Conservation (phyloP, 2,797 vertebrate species). For the Apodemus agrarius region DNA sequence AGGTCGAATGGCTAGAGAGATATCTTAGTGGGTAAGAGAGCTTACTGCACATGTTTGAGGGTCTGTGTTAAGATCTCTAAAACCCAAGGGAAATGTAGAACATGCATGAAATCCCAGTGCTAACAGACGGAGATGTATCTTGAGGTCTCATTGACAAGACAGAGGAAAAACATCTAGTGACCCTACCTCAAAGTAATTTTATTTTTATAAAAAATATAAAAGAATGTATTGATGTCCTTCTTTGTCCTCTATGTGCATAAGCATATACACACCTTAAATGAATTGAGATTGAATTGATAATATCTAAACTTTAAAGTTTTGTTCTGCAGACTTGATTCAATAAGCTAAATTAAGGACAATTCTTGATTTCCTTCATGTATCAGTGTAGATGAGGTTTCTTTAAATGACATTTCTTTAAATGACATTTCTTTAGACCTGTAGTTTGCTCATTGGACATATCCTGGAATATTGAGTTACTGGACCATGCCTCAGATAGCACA, state of each 20-base stretch:
- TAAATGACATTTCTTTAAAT: not conserved
- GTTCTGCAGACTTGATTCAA: not conserved
- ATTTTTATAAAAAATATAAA: not conserved
- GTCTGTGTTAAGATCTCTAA: not conserved
- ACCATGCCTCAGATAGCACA: not conserved
- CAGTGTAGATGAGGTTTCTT: not conserved
- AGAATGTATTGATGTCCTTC: not conserved
- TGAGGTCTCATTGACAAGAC: not conserved
- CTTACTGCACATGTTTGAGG: not conserved
- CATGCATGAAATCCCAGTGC: not conserved
- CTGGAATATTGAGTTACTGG: not conserved
- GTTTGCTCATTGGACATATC: not conserved
- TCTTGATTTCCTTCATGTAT: not conserved
- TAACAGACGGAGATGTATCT: not conserved
- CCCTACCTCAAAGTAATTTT: not conserved
- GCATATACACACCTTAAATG: not conserved
- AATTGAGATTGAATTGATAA: not conserved
- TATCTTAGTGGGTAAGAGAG: not conserved
- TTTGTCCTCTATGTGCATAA: not conserved
- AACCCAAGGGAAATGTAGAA: not conserved
- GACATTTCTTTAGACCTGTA: not conserved
- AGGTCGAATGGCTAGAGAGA: not conserved
- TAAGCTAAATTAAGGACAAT: not conserved
- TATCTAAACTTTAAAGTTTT: slow-evolving; percentile 8
- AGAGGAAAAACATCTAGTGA: not conserved